phyloP scores from a whole-genome alignment of 1,140 invertebrate genomes.

The Ceratina australensis region DNA sequence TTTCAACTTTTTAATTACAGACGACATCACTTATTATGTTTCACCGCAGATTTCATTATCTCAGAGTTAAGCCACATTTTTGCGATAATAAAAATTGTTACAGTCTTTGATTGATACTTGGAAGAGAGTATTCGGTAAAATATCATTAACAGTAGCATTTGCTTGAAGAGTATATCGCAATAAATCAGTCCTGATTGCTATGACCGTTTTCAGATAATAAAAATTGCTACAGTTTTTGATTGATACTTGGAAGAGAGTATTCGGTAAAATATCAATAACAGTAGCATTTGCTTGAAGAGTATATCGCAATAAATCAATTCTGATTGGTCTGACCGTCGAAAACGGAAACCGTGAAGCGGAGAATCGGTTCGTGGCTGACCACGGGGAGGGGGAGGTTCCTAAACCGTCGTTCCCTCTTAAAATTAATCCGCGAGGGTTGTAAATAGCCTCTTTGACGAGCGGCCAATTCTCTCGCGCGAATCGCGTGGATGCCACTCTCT shows the following conservation, averaged over 20 bases:
- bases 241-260: too few species aligned
- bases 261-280: too few species aligned
- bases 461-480: constrained; percentile 71
- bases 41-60: too few species aligned
- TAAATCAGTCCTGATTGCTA: not conserved
- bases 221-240: too few species aligned
- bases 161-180: not conserved
- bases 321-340: not conserved
- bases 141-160: not conserved
- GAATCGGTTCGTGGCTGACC: not conserved
- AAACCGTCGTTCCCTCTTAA: constrained; percentile 65
- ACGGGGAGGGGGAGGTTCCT: constrained; percentile 33
- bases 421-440: constrained; percentile 72
- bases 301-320: not conserved
- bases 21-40: too few species aligned
- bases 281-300: not conserved
- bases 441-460: constrained; percentile 74
- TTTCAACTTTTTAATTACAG: too few species aligned
- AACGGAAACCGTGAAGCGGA: constrained; percentile 26
- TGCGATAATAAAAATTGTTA: too few species aligned
- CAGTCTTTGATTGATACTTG: too few species aligned
- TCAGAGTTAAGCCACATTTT: too few species aligned
- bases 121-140: too few species aligned
- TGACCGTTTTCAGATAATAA: not conserved
- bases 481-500: constrained; percentile 63